phyloP scores from a whole-genome alignment of 2,888 invertebrate species.

The Himalopsyche japonica region DNA sequence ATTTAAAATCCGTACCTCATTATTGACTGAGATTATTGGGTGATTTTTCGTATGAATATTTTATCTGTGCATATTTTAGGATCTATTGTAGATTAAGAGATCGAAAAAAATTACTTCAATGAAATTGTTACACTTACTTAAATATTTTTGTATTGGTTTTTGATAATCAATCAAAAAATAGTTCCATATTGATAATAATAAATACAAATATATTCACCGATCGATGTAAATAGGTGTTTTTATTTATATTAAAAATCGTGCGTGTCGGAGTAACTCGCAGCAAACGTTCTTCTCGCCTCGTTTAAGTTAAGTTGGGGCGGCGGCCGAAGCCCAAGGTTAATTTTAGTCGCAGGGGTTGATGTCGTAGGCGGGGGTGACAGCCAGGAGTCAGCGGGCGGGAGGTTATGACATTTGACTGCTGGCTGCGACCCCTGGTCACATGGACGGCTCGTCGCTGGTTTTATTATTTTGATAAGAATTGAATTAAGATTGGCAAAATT shows the following conservation, averaged over 20 bases:
- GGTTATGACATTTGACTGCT: conserved; percentile 35
- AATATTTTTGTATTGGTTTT: too few species aligned
- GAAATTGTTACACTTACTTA: too few species aligned
- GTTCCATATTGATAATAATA: too few species aligned
- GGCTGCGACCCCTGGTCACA: not conserved
- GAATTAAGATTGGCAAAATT: not conserved
- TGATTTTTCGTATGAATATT: too few species aligned
- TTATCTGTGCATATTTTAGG: too few species aligned
- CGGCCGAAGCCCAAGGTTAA: conserved; percentile 30
- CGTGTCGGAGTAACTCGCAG: conserved; percentile 15
- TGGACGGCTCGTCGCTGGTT: conserved; percentile 8
- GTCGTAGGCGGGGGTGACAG: conserved; percentile 1
- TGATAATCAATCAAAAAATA: too few species aligned
- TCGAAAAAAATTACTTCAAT: too few species aligned
- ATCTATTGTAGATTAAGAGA: too few species aligned
- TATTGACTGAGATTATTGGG: too few species aligned
- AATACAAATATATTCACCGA: too few species aligned
- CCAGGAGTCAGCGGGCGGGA: conserved; percentile 7
- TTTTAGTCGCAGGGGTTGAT: conserved; percentile 27
- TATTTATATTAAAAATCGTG: not conserved
- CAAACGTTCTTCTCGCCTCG: conserved; percentile 1
- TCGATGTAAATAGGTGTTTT: too few species aligned
- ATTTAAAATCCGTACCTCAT: too few species aligned
- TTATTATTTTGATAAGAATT: not conserved
- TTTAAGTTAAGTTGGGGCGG: conserved; percentile 11